These are phyloP conservation scores for Drosophila teissieri DNA, from an alignment of 1,140 invertebrate species.

Conservation along the genomic window DNA sequence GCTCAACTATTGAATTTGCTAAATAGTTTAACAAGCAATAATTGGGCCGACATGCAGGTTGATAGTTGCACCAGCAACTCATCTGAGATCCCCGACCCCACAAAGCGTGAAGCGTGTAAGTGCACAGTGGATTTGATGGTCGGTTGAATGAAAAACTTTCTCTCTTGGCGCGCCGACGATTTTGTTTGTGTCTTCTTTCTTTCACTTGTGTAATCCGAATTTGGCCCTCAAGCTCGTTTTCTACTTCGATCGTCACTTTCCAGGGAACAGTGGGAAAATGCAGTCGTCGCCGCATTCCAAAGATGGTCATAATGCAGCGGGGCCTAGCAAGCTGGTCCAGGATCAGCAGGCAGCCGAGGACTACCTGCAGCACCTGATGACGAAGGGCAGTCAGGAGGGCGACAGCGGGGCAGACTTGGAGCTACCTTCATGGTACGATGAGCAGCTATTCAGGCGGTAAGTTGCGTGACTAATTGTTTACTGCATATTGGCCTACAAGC, in stretches of 20 bases:
- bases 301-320: slow-evolving; percentile 21
- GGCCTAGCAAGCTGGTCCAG: background rate
- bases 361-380: slow-evolving; percentile 70
- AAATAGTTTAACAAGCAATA: slow-evolving; percentile 27
- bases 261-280: slow-evolving; percentile 50
- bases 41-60: slow-evolving; percentile 15
- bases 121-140: slow-evolving; percentile 20
- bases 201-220: slow-evolving; percentile 29
- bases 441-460: slow-evolving; percentile 86
- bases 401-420: slow-evolving; percentile 74
- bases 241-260: slow-evolving; percentile 11
- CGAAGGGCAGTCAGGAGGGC: slow-evolving; percentile 69
- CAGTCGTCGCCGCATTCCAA: slow-evolving; percentile 19
- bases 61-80: slow-evolving; percentile 9
- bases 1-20: slow-evolving; percentile 13
- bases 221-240: slow-evolving; percentile 18
- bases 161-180: slow-evolving; percentile 30
- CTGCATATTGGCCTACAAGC: background rate
- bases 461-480: slow-evolving; percentile 33
- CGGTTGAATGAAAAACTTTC: slow-evolving; percentile 38
- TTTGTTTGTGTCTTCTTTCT: slow-evolving; percentile 26
- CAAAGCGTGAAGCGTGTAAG: slow-evolving; percentile 36
- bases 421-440: slow-evolving; percentile 86
- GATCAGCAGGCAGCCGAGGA: slow-evolving; percentile 24
- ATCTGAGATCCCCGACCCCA: background rate